Evolutionary conservation across 23 tunicate species (phyloP), one percentile per base, ranked within the genome.

Genomic region (Styela clava): DNA sequence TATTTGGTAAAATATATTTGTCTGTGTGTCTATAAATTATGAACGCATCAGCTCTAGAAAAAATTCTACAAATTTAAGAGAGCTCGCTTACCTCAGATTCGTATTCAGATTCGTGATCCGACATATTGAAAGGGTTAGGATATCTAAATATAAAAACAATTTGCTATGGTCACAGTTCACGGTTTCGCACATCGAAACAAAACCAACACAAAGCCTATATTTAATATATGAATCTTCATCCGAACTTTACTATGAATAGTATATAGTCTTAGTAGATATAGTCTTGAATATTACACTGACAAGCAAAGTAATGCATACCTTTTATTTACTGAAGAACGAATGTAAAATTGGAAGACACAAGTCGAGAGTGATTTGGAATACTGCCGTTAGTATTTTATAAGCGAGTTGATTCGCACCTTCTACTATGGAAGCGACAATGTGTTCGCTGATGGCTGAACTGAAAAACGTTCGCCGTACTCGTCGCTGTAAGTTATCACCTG

Each of bases 21-120:
- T n/a, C n/a, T n/a, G n/a, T n/a, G n/a, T n/a, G n/a, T n/a, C n/a
- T n/a, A n/a, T n/a, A n/a, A n/a, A n/a, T n/a, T n/a, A n/a, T n/a
- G n/a, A n/a, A n/a, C n/a, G n/a, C n/a, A n/a, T n/a, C n/a, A n/a
- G n/a, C n/a, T n/a, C n/a, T n/a, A n/a, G n/a, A n/a, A n/a, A n/a
- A n/a, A n/a, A n/a, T n/a, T n/a, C n/a, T n/a, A n/a, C n/a, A n/a
- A n/a, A n/a, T n/a, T n/a, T n/a, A n/a, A n/a, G n/a, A n/a, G n/a
- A n/a, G n/a, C n/a, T n/a, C n/a, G 12, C 56, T 5, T 44, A 44
- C 77, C 77, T 71, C 77, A 3, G 77, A 71, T 30, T 33, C 32
- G 34, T 71, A 71, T 71, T 71, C 77, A 5, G 77, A 71, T 71
- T 71, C 77, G 35, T 34, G 32, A 3, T 71, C 77, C 5, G 77